Conservation (phyloP, 2,113 vertebrate species). For the Noturus placidus region DNA sequence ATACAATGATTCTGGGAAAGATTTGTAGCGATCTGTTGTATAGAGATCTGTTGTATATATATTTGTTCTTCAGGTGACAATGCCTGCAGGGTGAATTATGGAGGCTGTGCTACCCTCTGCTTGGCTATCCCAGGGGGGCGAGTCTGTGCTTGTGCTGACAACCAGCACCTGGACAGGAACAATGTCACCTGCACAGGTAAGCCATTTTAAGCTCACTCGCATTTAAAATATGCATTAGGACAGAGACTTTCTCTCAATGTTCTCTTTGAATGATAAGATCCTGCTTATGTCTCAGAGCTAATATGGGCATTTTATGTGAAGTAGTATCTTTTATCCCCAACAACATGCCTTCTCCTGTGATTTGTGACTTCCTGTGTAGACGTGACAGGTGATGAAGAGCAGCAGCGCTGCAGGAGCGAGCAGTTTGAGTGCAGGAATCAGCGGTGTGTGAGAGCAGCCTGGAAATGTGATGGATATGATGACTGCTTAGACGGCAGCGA, state of each 20-base stretch:
- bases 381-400: constrained; percentile 68
- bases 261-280: constrained; percentile 8
- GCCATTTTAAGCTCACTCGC: constrained; percentile 47
- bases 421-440: constrained; percentile 92
- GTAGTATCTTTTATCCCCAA: constrained; percentile 5
- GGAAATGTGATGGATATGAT: constrained; percentile 95
- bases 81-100: constrained; percentile 91
- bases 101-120: constrained; percentile 91
- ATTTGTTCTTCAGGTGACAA: constrained; percentile 85
- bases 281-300: not conserved
- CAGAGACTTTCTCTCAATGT: not conserved
- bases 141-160: constrained; percentile 96
- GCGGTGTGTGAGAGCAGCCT: constrained; percentile 84
- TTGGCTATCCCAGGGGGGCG: constrained; percentile 91
- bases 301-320: not conserved
- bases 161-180: constrained; percentile 91
- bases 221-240: constrained; percentile 48
- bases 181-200: constrained; percentile 91
- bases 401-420: constrained; percentile 78
- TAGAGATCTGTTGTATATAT: constrained; percentile 56
- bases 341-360: not conserved
- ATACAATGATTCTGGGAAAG: constrained; percentile 48
- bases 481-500: constrained; percentile 95
- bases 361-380: constrained; percentile 62
- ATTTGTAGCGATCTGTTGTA: constrained; percentile 57